These are phyloP conservation scores for Macheiramphus alcinus DNA, from an alignment of 2,113 vertebrate species.

Conservation along the genomic window DNA sequence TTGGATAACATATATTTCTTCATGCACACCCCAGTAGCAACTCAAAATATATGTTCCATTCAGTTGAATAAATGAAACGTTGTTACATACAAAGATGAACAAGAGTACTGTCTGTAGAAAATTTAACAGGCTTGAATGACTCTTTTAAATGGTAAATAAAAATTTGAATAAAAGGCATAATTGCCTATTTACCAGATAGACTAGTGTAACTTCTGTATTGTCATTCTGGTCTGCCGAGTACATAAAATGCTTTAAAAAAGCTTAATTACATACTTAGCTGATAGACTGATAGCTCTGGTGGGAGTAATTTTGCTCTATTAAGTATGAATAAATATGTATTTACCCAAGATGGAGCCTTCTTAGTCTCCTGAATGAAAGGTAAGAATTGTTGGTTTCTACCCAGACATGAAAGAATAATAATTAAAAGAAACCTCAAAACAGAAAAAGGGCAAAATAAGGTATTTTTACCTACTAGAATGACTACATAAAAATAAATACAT, in stretches of 20 bases:
- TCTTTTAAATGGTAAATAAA: neutral
- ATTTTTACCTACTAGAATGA: neutral
- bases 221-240: conserved; percentile 20
- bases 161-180: conserved; percentile 16
- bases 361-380: neutral
- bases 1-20: neutral
- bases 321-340: conserved; percentile 40
- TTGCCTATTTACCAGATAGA: conserved; percentile 12
- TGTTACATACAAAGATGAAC: neutral
- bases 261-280: conserved; percentile 34
- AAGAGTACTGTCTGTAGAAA: neutral
- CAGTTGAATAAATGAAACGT: neutral
- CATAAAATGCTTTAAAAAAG: conserved; percentile 13
- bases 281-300: conserved; percentile 16
- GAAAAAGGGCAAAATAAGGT: neutral
- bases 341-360: neutral
- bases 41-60: neutral
- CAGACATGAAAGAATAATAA: neutral
- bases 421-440: neutral
- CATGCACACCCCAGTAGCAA: neutral
- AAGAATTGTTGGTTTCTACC: neutral
- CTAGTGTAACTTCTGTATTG: neutral
- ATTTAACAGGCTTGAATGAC: neutral
- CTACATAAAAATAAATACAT: neutral
- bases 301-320: conserved; percentile 21